Evolutionary conservation across 2,888 invertebrate species (phyloP), one percentile per base, ranked within the genome.

Genomic region (Rhynchonema sp.): DNA sequence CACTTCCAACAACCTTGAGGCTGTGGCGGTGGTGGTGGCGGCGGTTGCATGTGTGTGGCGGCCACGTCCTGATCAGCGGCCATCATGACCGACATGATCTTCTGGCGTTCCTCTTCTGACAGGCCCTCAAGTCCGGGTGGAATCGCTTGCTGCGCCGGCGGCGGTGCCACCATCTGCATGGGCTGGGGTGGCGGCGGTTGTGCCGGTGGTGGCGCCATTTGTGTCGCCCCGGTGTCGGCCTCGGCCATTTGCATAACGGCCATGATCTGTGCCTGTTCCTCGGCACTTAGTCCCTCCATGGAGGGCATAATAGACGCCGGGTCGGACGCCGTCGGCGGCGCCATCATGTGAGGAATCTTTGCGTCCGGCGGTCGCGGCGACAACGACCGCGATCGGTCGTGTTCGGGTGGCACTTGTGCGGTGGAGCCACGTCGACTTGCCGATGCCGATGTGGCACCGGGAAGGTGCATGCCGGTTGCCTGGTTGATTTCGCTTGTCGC

Each of bases 1-100:
- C n/a, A n/a, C n/a, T n/a, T n/a, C n/a, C n/a, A n/a, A n/a, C n/a
- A n/a, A n/a, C n/a, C n/a, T n/a, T n/a, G n/a, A n/a, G n/a, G n/a
- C n/a, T n/a, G n/a, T n/a, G n/a, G 49, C n/a, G 9, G 9, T n/a
- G 49, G 49, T 49, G 49, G 13, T 3, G 20, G 49, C n/a, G 49
- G 13, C n/a, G 49, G 13, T 49, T 17, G 49, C 23, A n/a, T 3
- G 6, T 17, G 23, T 3, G 23, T 49, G 13, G 3, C n/a, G n/a
- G 23, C n/a, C 20, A 23, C n/a, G 49, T 49, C 49, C 49, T 49
- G 49, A 23, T 80, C 79, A 53, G 82, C 82, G 66, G 80, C 76
- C 55, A 78, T 79, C 78, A 82, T 81, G n/a, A 82, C 82, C 63
- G 78, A 77, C 65, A 79, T 77, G 58, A 82, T 82, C 70, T 80